These are phyloP conservation scores for Aculops lycopersici DNA, from an alignment of 1,140 invertebrate species.

Conservation along the genomic window DNA sequence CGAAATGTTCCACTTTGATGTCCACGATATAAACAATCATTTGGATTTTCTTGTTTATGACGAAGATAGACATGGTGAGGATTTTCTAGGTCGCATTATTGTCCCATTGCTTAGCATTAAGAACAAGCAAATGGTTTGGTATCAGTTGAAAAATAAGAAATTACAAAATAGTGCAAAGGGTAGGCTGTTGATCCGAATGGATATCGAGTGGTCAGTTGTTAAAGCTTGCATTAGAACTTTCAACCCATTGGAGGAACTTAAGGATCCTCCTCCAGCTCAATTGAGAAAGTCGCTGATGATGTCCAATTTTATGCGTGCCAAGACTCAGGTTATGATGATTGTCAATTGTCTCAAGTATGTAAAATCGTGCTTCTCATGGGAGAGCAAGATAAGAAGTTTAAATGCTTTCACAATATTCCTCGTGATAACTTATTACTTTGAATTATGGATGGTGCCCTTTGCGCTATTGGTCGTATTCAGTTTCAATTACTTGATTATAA, in stretches of 20 bases:
- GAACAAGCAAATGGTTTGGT: slow-evolving; percentile 26
- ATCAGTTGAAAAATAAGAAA: slow-evolving; percentile 83
- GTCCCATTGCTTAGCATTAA: slow-evolving; percentile 36
- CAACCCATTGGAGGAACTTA: slow-evolving; percentile 79
- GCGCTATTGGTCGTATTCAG: slow-evolving; percentile 37
- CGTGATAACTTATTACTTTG: slow-evolving; percentile 41
- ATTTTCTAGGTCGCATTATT: slow-evolving; percentile 73
- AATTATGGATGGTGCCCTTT: slow-evolving; percentile 55
- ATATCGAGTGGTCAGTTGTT: slow-evolving; percentile 27
- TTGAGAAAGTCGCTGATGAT: slow-evolving; percentile 74
- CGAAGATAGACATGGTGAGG: slow-evolving; percentile 84
- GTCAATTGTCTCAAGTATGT: slow-evolving; percentile 63
- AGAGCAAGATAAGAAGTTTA: slow-evolving; percentile 53
- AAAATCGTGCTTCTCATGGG: slow-evolving; percentile 90
- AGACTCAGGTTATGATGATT: slow-evolving; percentile 52
- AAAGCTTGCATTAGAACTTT: slow-evolving; percentile 60
- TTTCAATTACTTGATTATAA: slow-evolving; percentile 21
- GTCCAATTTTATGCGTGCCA: slow-evolving; percentile 64
- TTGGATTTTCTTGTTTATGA: slow-evolving; percentile 92
- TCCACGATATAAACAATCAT: slow-evolving; percentile 59
- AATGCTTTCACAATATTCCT: slow-evolving; percentile 53
- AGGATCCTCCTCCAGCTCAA: slow-evolving; percentile 66
- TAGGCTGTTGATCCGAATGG: slow-evolving; percentile 69
- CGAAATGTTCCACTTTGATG: slow-evolving; percentile 92
- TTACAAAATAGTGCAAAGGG: slow-evolving; percentile 56